Evolutionary conservation across 2,797 vertebrate genomes (phyloP).

Genomic region (Hemitrygon akajei): DNA sequence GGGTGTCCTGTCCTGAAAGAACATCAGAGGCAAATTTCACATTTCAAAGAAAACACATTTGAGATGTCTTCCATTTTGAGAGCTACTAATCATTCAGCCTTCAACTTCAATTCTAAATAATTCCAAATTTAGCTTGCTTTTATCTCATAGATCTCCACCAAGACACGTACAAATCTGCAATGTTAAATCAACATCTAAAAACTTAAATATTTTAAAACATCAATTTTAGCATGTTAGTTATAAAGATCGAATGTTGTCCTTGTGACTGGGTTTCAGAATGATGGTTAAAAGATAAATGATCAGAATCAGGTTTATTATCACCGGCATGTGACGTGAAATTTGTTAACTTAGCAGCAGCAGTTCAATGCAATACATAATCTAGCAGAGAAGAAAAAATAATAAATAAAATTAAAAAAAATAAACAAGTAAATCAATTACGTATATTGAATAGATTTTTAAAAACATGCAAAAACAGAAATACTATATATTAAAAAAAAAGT

Average conservation of each 20-base stretch:
- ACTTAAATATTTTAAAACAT: not conserved
- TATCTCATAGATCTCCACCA: not conserved
- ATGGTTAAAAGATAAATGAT: not conserved
- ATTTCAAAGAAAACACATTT: not conserved
- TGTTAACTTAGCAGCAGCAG: too few species aligned
- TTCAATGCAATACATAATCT: too few species aligned
- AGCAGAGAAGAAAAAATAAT: too few species aligned
- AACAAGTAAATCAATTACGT: too few species aligned
- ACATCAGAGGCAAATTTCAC: not conserved
- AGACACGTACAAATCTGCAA: not conserved
- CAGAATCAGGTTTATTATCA: too few species aligned
- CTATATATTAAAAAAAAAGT: too few species aligned
- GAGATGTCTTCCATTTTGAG: not conserved
- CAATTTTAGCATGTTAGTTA: not conserved
- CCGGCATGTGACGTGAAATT: too few species aligned
- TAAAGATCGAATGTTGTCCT: not conserved
- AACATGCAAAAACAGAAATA: too few species aligned
- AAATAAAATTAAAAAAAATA: too few species aligned
- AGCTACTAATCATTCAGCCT: not conserved
- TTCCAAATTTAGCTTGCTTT: not conserved
- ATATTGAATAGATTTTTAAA: too few species aligned
- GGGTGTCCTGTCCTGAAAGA: not conserved
- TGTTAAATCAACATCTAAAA: not conserved
- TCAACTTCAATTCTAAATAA: not conserved
- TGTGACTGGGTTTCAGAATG: not conserved